Evolutionary conservation across 2,888 invertebrate genomes (phyloP), one percentile per base, ranked within the genome.

Genomic region (Drosophila mimetica): DNA sequence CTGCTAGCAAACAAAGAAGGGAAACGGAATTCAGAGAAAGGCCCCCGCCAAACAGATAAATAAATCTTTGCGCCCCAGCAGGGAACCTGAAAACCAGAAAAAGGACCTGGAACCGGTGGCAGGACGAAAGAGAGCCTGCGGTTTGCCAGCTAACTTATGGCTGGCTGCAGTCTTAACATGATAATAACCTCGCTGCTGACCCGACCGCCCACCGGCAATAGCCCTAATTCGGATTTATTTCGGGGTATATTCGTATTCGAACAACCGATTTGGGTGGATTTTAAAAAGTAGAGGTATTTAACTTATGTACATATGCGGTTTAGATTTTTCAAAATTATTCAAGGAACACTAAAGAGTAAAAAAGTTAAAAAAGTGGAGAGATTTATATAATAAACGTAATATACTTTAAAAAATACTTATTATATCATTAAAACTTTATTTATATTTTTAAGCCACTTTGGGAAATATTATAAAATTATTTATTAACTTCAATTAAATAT

Each of bases 11-110:
- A 54, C 16, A 54, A 16, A 6, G 30, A 4, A 11, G 8, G 6
- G n/a, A 18, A 50, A 20, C n/a, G n/a, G n/a, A 34, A 16, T 25
- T 6, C 8, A 4, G 47, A 37, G 36, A 4, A 7, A 2, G 14
- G 5, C n/a, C 5, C 44, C 44, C 16, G 4, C 44, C 61, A 70
- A 66, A 72, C 64, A 65, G 48, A 79, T 72, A 67, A 71, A 86
- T 87, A 82, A 86, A 86, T 82, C 82, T 79, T 67, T 60, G 71
- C 67, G 14, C 9, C 47, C 39, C 73, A 71, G 77, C 80, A 59
- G 88, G 77, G 25, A 34, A 46, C 41, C 16, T n/a, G 41, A 13
- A 11, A 20, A 5, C 9, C 34, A 9, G 16, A 22, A 51, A 34
- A 25, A 20, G 32, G 20, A 7, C 54, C 52, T 18, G 54, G n/a